Base-by-base conservation (phyloP, 2,113 vertebrate species). In the Hepsetus odoe region DNA sequence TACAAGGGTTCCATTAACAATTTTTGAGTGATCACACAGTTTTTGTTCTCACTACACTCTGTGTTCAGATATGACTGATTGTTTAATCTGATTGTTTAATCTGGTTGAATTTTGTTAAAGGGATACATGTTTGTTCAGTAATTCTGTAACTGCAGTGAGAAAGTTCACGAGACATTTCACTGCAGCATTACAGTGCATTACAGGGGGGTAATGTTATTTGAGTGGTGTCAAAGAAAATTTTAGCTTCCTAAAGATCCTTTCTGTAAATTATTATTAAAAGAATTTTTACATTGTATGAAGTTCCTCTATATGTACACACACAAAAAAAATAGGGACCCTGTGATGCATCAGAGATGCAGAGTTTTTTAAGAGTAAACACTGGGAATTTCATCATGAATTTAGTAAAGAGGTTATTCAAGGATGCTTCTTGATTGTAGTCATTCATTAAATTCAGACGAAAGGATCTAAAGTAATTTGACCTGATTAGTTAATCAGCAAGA, bases 1-100 rank as follows among this genome's bases (percentile, higher is more conserved):
- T 26, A 3, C 44, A 38, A 76, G 44, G 16, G 66, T 65, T 66
- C 59, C 74, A 67, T 67, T 76, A 76, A 68, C 74, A 56, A 22
- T 77, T 59, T 59, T 32, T 16, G 42, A 32, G 64, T 77, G 33
- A 51, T 77, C 42, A 68, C 38, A 16, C 49, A 56, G 35, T 51
- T 30, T 30, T 22, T 22, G n/a, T 42, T 22, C 44, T 58, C 38
- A 12, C 64, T 66, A 49, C 49, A 64, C 24, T 58, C 30, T 18
- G n/a, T 35, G 46, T 12, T 49, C 46, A 49, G 46, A 46, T 49
- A 35, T 9, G 59, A n/a, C 59, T 46, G 16, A 64, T 24, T 14
- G 30, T n/a, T 51, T n/a, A n/a, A n/a, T n/a, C n/a, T n/a, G n/a
- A n/a, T n/a, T n/a, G n/a, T n/a, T n/a, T n/a, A n/a, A 62, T 5